A percentile compares a stretch with the other conserved stretches of the same genome.
Conservation (phyloP, 2,797 vertebrate species). For the Enteromius radiatus region DNA sequence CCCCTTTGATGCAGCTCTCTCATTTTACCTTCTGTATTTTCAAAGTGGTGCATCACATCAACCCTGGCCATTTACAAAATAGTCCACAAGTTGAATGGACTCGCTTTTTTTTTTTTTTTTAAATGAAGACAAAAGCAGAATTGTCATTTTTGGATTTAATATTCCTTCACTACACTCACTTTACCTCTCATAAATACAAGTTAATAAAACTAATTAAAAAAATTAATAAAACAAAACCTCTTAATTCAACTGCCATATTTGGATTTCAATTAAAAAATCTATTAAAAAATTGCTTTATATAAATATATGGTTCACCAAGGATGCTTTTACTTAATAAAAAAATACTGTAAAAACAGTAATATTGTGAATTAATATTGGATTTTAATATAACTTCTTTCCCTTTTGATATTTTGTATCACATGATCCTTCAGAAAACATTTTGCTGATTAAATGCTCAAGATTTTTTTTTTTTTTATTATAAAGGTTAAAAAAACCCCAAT, state of each 20-base stretch:
- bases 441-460: not conserved
- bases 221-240: not conserved
- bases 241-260: not conserved
- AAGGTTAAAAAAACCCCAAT: too few relatives aligned
- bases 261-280: not conserved
- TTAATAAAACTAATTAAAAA: not conserved
- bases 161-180: not conserved
- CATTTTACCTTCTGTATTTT: not conserved
- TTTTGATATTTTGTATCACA: not conserved
- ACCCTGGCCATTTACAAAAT: not conserved
- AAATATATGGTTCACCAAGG: not conserved
- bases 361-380: not conserved
- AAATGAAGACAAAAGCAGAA: not conserved
- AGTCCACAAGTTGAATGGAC: not conserved
- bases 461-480: too few relatives aligned
- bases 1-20: not conserved
- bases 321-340: not conserved
- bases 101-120: not conserved
- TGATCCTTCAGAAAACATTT: not conserved
- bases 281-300: too few relatives aligned
- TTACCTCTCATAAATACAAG: not conserved
- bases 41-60: not conserved
- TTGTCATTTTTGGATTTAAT: not conserved
- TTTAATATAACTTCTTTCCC: not conserved
- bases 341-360: not conserved